Base-by-base conservation (phyloP, 2,797 vertebrate genomes). In the Takifugu ocellatus region DNA sequence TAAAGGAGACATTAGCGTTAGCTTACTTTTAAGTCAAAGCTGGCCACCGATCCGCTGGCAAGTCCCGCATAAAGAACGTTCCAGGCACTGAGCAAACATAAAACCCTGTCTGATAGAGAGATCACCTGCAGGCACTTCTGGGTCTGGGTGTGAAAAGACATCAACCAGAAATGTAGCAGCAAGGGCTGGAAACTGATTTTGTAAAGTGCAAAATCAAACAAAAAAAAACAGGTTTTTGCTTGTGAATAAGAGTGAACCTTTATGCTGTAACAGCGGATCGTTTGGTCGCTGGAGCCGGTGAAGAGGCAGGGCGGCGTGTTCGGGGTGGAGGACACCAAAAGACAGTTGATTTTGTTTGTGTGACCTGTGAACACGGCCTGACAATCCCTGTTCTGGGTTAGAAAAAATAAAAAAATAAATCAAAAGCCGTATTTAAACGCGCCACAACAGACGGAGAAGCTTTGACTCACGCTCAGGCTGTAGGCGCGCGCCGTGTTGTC, bases 201-300 rank as follows among this genome's bases (percentile, higher is more conserved):
- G 15, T 24, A 47, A 46, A 46, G 6, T 25, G 47, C 8, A 25
- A 25, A 14, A 11, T 15, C 7, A 15, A 48, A 48, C 6, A 10
- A 10, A 33, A 33, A 33, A 33, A 33, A 31, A 8, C 31, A 33
- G 31, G 7, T 10, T 33, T 29, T 33, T 33, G 31, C 31, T 33
- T 33, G 31, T 33, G 31, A 33, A 33, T 33, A 33, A 33, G 1
- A 25, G 47, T 9, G n/a, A 46, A 98, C 97, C 94, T 94, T 94
- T 39, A 92, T 73, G 77, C 86, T 92, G 67, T 92, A 96, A 80
- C 94, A 96, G 74, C 93, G 91, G 74, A 99, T 80, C 1, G 92
- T 96, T 80, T 95, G 91, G 77, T 99, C 97, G 0, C 95, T 98
- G 59, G 97, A 96, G 44, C 97, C 97, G 0, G 96, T 97, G 82